phyloP scores from a whole-genome alignment of 2,888 invertebrate species.

The Geophilus truncorum region DNA sequence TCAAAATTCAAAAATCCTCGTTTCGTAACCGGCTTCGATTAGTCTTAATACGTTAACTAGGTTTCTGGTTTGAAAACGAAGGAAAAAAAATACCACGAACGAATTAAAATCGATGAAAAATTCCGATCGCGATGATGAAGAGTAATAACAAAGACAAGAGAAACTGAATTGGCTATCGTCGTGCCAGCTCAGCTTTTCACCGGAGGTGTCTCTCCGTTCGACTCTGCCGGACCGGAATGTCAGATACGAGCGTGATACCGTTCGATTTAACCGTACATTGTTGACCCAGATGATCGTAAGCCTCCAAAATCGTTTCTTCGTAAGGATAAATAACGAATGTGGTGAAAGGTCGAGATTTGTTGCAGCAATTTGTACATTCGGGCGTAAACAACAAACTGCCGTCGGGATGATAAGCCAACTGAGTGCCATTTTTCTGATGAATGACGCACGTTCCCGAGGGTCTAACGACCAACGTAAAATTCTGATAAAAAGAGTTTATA shows the following conservation, averaged over 20 bases:
- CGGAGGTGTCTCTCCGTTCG: too few relatives aligned
- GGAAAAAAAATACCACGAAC: too few relatives aligned
- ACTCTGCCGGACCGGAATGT: neutral
- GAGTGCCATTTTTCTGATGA: neutral
- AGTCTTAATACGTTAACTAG: too few relatives aligned
- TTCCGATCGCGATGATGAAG: too few relatives aligned
- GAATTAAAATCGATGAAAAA: too few relatives aligned
- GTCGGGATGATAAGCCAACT: neutral
- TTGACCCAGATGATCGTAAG: neutral
- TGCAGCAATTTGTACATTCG: neutral
- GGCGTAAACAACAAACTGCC: constrained; percentile 6
- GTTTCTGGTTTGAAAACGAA: too few relatives aligned
- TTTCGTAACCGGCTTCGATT: too few relatives aligned
- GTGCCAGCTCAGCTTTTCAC: too few relatives aligned
- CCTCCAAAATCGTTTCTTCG: neutral
- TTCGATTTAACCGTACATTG: neutral
- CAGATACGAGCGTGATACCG: neutral
- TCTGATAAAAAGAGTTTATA: neutral
- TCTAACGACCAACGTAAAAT: neutral
- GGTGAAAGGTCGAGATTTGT: neutral
- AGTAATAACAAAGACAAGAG: too few relatives aligned
- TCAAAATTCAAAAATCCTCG: too few relatives aligned
- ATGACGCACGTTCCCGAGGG: neutral
- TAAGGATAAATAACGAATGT: neutral
- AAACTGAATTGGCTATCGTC: too few relatives aligned